phyloP scores from a whole-genome alignment of 2,888 invertebrate genomes.

The Hypomecis punctinalis region DNA sequence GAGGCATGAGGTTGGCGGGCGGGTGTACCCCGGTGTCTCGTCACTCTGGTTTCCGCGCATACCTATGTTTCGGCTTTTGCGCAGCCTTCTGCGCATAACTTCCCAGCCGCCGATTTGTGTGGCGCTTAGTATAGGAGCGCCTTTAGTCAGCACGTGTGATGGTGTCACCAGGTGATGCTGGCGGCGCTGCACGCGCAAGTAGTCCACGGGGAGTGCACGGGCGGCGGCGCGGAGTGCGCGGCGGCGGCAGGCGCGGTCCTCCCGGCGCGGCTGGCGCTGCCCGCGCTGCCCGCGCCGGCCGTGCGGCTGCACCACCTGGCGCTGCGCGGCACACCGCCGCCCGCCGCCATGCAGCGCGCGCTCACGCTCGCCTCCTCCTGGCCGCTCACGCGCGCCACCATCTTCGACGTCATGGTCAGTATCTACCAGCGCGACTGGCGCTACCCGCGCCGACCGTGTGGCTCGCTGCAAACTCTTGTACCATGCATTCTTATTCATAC shows the following conservation, averaged over 20 bases:
- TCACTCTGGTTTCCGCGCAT: too few relatives aligned
- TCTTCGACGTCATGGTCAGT: constrained; percentile 97
- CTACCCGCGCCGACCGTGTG: too few relatives aligned
- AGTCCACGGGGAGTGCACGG: constrained; percentile 93
- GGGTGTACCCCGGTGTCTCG: too few relatives aligned
- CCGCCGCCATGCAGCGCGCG: constrained; percentile 96
- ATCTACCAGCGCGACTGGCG: too few relatives aligned
- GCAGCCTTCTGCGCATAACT: too few relatives aligned
- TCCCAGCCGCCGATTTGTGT: too few relatives aligned
- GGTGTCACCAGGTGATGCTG: constrained; percentile 90
- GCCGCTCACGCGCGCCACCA: constrained; percentile 96
- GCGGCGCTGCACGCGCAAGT: constrained; percentile 97
- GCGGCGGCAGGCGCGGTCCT: constrained; percentile 92
- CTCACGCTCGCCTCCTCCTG: constrained; percentile 96
- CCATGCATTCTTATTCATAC: too few relatives aligned
- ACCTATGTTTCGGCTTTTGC: too few relatives aligned
- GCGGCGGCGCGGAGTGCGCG: constrained; percentile 87
- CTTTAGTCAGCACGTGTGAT: neutral
- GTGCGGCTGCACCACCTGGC: constrained; percentile 97
- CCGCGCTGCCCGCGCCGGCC: constrained; percentile 93
- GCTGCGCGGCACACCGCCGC: constrained; percentile 92
- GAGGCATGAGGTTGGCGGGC: too few relatives aligned
- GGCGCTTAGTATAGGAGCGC: too few relatives aligned
- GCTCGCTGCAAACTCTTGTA: too few relatives aligned
- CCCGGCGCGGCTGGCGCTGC: constrained; percentile 92